phyloP scores from a whole-genome alignment of 1,140 invertebrate genomes.

The Papilio helenus region DNA sequence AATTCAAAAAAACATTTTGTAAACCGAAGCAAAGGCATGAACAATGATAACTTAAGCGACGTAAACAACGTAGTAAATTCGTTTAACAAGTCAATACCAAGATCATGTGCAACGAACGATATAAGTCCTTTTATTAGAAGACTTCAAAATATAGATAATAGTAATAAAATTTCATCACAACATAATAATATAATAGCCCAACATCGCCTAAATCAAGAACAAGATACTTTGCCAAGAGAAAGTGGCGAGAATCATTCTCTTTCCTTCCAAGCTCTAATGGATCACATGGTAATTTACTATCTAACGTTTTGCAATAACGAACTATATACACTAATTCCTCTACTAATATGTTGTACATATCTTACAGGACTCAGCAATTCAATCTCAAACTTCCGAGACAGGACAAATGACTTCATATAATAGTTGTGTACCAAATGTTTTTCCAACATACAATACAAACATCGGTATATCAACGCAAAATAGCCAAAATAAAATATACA shows the following conservation, averaged over 20 bases:
- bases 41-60: not conserved
- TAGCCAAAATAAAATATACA: not conserved
- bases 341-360: not conserved
- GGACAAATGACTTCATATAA: not conserved
- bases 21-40: not conserved
- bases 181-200: not conserved
- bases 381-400: not conserved
- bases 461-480: not conserved
- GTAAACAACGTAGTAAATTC: not conserved
- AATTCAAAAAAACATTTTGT: not conserved
- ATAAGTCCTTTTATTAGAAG: not conserved
- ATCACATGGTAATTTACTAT: not conserved
- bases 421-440: not conserved
- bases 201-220: not conserved
- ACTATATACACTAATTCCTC: not conserved
- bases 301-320: not conserved
- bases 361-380: not conserved
- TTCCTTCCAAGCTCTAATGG: not conserved
- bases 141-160: not conserved
- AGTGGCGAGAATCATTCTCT: not conserved
- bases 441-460: not conserved
- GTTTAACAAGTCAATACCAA: not conserved
- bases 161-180: not conserved
- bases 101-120: not conserved
- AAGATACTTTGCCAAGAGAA: conserved; percentile 28